Conservation (phyloP, 2,797 vertebrate species). For the Capromys pilorides region DNA sequence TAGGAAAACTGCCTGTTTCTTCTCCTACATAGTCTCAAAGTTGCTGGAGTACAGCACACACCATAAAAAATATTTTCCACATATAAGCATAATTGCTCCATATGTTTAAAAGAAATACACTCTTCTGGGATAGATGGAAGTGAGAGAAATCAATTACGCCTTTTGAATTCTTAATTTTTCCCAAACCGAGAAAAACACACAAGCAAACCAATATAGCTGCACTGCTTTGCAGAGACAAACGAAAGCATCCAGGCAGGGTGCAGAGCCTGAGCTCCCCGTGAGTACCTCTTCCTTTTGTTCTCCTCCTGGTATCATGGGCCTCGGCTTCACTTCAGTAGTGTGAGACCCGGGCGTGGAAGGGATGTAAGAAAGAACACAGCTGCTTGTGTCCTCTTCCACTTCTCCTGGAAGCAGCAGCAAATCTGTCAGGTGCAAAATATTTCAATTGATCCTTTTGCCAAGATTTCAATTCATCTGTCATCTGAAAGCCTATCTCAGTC, state of each 20-base stretch:
- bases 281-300: constrained; percentile 78
- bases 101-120: neutral
- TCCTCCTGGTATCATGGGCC: neutral
- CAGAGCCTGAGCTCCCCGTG: neutral
- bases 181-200: constrained; percentile 37
- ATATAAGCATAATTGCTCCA: constrained; percentile 41
- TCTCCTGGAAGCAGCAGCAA: constrained; percentile 84
- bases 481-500: constrained; percentile 28
- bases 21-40: neutral
- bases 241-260: neutral
- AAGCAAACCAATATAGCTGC: neutral
- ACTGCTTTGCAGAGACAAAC: neutral
- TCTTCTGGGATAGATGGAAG: neutral
- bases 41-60: neutral
- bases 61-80: constrained; percentile 43
- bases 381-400: constrained; percentile 78
- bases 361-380: constrained; percentile 14
- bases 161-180: constrained; percentile 4
- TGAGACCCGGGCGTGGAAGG: constrained; percentile 76
- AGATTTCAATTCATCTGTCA: neutral
- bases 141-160: neutral
- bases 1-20: neutral
- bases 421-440: constrained; percentile 78
- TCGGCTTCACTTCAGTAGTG: constrained; percentile 67
- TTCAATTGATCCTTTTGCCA: constrained; percentile 34